Conservation (phyloP, 2,797 vertebrate genomes). For the Cryptoprocta ferox region DNA sequence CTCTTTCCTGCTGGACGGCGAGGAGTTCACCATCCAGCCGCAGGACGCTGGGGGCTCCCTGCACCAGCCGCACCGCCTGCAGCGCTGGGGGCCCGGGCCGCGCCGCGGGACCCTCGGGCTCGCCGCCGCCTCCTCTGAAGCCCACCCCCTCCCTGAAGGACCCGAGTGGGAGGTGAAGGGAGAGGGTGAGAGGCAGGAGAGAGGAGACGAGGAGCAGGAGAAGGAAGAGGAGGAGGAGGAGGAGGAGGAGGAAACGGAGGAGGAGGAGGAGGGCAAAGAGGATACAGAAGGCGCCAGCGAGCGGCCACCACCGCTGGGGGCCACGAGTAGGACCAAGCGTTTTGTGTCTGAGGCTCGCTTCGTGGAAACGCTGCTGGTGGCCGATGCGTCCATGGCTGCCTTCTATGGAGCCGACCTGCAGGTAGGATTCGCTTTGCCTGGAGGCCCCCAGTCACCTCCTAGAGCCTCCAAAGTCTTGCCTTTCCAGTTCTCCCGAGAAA, state of each 20-base stretch:
- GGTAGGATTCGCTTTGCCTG: constrained; percentile 86
- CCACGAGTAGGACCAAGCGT: constrained; percentile 81
- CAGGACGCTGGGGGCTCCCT: constrained; percentile 78
- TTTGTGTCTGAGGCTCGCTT: constrained; percentile 95
- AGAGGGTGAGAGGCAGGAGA: neutral
- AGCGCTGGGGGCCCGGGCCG: constrained; percentile 74
- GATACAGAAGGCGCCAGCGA: neutral
- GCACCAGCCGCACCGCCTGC: constrained; percentile 89
- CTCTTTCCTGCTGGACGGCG: constrained; percentile 91
- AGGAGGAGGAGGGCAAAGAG: neutral
- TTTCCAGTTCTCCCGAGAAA: neutral
- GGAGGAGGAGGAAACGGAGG: neutral
- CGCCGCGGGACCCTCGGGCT: neutral
- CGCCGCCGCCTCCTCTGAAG: neutral
- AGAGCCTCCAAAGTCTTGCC: neutral
- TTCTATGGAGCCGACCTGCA: constrained; percentile 95
- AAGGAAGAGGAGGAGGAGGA: neutral
- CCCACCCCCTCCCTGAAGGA: neutral
- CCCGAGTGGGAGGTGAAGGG: neutral
- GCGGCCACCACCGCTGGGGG: constrained; percentile 53
- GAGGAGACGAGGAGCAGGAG: neutral
- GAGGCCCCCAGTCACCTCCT: neutral
- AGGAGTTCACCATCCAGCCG: constrained; percentile 92
- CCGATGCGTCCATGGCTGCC: constrained; percentile 93
- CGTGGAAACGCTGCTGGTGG: constrained; percentile 96